phyloP scores from a whole-genome alignment of 2,797 vertebrate genomes.

The Microchirus variegatus region DNA sequence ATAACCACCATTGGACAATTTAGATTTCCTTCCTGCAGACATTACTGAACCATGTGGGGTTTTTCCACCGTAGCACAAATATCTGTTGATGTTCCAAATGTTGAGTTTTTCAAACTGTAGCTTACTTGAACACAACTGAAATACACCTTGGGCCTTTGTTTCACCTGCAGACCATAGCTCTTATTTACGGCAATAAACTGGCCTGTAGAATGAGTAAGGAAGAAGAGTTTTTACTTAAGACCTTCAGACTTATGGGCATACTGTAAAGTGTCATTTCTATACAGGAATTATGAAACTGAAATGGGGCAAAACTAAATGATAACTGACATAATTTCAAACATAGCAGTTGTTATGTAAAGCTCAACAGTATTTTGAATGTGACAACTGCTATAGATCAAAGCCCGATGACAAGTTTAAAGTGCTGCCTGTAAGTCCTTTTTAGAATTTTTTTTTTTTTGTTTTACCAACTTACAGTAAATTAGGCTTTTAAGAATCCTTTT shows the following conservation, averaged over 20 bases:
- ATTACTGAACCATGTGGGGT: not conserved
- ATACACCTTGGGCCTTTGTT: constrained; percentile 33
- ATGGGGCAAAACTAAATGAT: not conserved
- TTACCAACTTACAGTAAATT: constrained; percentile 22
- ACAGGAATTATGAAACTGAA: not conserved
- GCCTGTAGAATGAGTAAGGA: constrained; percentile 44
- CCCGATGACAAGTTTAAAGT: constrained; percentile 7
- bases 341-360: not conserved
- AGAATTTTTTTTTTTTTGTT: constrained; percentile 24
- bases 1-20: not conserved
- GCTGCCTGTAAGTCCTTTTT: constrained; percentile 13
- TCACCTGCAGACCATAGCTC: constrained; percentile 22
- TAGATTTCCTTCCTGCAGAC: not conserved
- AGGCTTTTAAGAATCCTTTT: constrained; percentile 34
- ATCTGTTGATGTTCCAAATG: not conserved
- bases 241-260: constrained; percentile 14
- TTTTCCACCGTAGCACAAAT: too few relatives aligned
- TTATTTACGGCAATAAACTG: constrained; percentile 47
- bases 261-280: not conserved
- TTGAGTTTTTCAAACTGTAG: constrained; percentile 20
- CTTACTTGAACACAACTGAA: constrained; percentile 30
- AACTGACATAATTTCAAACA: not conserved
- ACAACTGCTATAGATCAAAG: constrained; percentile 5
- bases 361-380: not conserved
- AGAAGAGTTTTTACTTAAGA: constrained; percentile 31